Conservation (phyloP, 2,888 invertebrate species). For the Nephrotoma flavescens region DNA sequence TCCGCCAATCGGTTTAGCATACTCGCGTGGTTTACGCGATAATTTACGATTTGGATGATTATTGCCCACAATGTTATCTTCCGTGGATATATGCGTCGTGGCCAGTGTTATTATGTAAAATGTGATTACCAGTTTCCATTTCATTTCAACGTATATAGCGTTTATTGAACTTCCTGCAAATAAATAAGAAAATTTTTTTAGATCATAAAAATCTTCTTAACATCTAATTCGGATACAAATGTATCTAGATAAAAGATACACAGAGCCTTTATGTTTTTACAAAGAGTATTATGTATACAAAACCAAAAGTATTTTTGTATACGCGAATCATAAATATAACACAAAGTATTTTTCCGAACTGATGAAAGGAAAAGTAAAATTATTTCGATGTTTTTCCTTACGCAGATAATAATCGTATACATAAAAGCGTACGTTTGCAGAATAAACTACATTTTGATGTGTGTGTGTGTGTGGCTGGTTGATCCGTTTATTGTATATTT, state of each 20-base stretch:
- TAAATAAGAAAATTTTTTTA: neutral
- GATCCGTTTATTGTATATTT: too few relatives aligned
- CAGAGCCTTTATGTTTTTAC: neutral
- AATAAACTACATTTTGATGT: too few relatives aligned
- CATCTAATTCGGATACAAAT: neutral
- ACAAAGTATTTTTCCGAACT: neutral
- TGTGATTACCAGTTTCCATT: neutral
- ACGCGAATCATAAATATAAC: neutral
- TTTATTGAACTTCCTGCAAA: neutral
- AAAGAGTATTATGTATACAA: neutral
- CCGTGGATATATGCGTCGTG: neutral
- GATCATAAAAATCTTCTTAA: neutral
- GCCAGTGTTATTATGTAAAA: neutral
- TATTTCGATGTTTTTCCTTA: neutral
- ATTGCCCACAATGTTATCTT: neutral
- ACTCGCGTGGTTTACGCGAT: neutral
- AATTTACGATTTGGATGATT: neutral
- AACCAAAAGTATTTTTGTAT: neutral
- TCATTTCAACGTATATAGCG: neutral
- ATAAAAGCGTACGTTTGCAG: too few relatives aligned
- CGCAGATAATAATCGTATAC: neutral
- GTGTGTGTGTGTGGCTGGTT: too few relatives aligned
- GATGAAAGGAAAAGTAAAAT: neutral
- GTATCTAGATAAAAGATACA: neutral
- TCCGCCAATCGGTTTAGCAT: neutral